Evolutionary conservation across 1,140 invertebrate genomes (phyloP), one percentile per base, ranked within the genome.

Genomic region (Trachelipus rathkii): DNA sequence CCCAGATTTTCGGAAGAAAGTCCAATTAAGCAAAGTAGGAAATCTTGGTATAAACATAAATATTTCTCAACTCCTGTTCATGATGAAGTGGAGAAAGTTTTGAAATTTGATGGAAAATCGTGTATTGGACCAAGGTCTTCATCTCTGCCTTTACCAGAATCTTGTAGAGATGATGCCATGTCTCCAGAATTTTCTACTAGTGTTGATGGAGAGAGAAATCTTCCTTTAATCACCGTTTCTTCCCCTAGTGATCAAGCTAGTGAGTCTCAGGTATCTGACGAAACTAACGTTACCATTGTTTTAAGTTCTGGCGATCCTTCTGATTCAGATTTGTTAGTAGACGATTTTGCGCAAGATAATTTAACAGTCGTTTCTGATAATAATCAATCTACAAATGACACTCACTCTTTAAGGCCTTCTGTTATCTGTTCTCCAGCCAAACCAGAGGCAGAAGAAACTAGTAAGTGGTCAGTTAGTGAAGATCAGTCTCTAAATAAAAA

Each of bases 11-110:
- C 76, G 11, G 78, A 73, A 44, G 77, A 77, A 71, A 81, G 77
- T 50, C 75, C 50, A 13, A 81, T 78, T 33, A 81, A 76, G 67
- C 77, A 73, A 7, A 74, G 77, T 24, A 70, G 79, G 11, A 78
- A 78, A n/a, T 71, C 78, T 71, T 81, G 79, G 79, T 81, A 81
- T 53, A 75, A 76, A 21, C 79, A 81, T 72, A 78, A 81, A 21
- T 76, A 81, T 70, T 81, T 81, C 43, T 76, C 74, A 43, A 81
- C 79, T 13, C 79, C 79, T 45, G 79, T 81, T 50, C 77, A 78
- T 76, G 79, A 81, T 15, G 79, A 81, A 15, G 72, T 24, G 19
- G 79, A 80, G n/a, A 77, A 80, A 44, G 69, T 53, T 50, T 60
- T 77, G 10, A 80, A 77, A 50, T 24, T 71, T 10, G 71, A 76